Percentiles rank a stretch among this genome's conserved stretches.
Conservation (phyloP, 2,797 vertebrate species). For the Oceanodroma leucorhoa region DNA sequence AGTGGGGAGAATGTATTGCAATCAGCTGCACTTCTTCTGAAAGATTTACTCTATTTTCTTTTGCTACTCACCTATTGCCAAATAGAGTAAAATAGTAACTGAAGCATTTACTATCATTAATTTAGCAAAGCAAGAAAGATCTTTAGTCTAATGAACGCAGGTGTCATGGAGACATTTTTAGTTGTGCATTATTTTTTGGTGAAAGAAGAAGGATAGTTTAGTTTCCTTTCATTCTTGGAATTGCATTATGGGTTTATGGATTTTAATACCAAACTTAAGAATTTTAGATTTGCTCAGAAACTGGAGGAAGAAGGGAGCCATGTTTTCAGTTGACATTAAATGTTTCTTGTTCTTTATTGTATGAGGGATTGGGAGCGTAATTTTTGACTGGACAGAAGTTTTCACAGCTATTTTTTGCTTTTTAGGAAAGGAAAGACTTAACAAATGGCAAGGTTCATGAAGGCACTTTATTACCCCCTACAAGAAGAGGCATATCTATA, state of each 20-base stretch:
- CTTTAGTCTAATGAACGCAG: not conserved
- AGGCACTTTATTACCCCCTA: not conserved
- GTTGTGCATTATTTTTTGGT: not conserved
- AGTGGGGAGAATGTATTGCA: not conserved
- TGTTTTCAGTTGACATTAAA: not conserved
- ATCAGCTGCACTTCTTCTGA: not conserved
- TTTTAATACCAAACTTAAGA: not conserved
- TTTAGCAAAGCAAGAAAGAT: not conserved
- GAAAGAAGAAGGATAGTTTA: not conserved
- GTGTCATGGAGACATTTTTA: not conserved
- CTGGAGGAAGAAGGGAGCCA: not conserved
- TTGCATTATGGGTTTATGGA: not conserved
- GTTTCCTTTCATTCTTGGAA: not conserved
- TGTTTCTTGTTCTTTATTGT: not conserved
- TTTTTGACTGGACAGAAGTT: not conserved
- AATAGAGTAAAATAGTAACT: not conserved
- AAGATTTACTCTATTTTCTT: not conserved
- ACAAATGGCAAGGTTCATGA: not conserved
- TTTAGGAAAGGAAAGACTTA: not conserved
- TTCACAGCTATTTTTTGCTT: not conserved
- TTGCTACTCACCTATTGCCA: not conserved
- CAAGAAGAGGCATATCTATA: not conserved
- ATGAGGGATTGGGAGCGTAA: not conserved
- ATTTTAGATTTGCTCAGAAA: not conserved
- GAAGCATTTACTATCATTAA: not conserved